Evolutionary conservation across 2,113 vertebrate genomes (phyloP).

Genomic region (Cryptoleucopteryx plumbea): DNA sequence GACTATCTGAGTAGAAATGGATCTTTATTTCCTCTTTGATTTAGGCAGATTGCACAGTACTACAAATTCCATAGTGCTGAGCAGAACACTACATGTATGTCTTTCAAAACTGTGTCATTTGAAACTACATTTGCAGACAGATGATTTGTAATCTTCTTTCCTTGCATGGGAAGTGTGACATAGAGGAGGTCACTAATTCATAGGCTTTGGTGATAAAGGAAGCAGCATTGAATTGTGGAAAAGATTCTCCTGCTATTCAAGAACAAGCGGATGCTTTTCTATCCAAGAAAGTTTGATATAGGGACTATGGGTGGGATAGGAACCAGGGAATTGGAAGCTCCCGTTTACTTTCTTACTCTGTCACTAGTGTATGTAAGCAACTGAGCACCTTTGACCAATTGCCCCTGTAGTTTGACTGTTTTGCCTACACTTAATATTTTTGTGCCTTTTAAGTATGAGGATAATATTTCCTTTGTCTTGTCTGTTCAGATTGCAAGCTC

Average conservation of each 20-base stretch:
- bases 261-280: neutral
- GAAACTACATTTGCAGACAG: neutral
- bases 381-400: neutral
- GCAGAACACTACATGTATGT: neutral
- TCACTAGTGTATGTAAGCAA: neutral
- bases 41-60: neutral
- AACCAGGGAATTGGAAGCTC: neutral
- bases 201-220: neutral
- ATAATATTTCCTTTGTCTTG: neutral
- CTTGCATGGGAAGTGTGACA: neutral
- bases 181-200: neutral
- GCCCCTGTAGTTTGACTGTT: neutral
- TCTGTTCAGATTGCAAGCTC: neutral
- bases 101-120: neutral
- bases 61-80: neutral
- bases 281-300: neutral
- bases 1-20: neutral
- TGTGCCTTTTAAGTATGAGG: neutral
- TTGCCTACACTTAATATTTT: neutral
- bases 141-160: neutral
- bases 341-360: neutral
- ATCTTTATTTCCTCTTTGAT: neutral
- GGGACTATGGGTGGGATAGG: neutral
- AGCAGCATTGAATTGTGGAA: neutral
- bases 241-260: neutral